phyloP scores from a whole-genome alignment of 2,113 vertebrate genomes.

The Mandrillus leucophaeus region DNA sequence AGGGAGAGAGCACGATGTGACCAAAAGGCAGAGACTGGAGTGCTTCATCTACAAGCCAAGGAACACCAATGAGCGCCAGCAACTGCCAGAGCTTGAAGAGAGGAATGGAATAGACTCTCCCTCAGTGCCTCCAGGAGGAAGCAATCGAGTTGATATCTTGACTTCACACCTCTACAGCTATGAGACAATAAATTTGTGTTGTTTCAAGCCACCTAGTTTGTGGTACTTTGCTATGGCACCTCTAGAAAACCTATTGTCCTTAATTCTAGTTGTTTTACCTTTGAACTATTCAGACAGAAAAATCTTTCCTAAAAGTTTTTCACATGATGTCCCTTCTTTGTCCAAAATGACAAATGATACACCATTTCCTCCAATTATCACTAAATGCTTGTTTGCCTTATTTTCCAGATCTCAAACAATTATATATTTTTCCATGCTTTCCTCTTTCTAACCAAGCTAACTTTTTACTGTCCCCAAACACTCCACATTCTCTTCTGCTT shows the following conservation, averaged over 20 bases:
- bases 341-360: background rate
- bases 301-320: background rate
- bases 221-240: background rate
- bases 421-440: background rate
- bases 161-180: background rate
- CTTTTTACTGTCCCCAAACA: background rate
- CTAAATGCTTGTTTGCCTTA: background rate
- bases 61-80: accelerated
- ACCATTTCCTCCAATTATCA: background rate
- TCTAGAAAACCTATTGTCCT: background rate
- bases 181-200: background rate
- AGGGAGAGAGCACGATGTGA: background rate
- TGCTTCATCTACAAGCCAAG: background rate
- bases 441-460: background rate
- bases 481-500: background rate
- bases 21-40: background rate
- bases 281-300: background rate
- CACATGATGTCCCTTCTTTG: background rate
- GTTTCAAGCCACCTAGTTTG: background rate
- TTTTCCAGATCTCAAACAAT: background rate
- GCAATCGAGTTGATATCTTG: background rate
- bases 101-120: background rate
- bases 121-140: background rate
- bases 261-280: background rate
- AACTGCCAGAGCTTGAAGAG: background rate